Evolutionary conservation across 2,888 invertebrate species (phyloP).

Genomic region (Quadriops clusia): DNA sequence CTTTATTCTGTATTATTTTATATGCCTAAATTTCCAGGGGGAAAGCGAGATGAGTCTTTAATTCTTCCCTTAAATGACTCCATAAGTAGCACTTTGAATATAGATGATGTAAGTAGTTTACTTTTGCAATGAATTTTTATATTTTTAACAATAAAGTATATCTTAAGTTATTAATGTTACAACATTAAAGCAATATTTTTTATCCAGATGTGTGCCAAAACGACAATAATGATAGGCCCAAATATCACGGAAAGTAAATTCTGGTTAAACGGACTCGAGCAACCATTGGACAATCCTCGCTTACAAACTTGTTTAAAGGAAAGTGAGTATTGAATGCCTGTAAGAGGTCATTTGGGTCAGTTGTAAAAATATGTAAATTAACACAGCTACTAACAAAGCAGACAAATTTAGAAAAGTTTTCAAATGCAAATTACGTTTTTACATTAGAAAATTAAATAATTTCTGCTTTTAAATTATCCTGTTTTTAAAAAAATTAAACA

Average conservation of each 20-base stretch:
- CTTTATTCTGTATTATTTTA: too few species aligned
- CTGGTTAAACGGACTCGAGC: slow-evolving; percentile 83
- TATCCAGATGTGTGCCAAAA: slow-evolving; percentile 74
- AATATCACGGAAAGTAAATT: slow-evolving; percentile 63
- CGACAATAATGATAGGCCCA: slow-evolving; percentile 66
- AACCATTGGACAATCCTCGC: slow-evolving; percentile 59
- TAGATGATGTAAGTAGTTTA: slow-evolving; percentile 51
- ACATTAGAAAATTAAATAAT: too few species aligned
- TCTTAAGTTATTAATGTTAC: not conserved
- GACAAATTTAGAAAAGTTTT: too few species aligned
- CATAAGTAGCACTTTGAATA: slow-evolving; percentile 80
- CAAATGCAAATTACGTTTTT: too few species aligned
- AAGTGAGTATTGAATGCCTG: slow-evolving; percentile 40
- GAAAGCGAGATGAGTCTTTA: slow-evolving; percentile 84
- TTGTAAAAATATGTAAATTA: too few species aligned
- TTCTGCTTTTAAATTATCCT: slow-evolving; percentile 2
- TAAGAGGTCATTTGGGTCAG: too few species aligned
- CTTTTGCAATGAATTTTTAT: slow-evolving; percentile 9
- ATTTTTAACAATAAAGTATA: slow-evolving; percentile 5
- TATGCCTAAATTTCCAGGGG: slow-evolving; percentile 69
- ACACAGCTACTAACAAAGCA: too few species aligned
- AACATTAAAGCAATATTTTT: slow-evolving; percentile 4
- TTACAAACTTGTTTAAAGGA: slow-evolving; percentile 64
- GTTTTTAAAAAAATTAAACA: slow-evolving; percentile 1
- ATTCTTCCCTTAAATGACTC: slow-evolving; percentile 95